Evolutionary conservation across 2,888 invertebrate genomes (phyloP), one percentile per base, ranked within the genome.

Genomic region (Caenorhabditis sp.): DNA sequence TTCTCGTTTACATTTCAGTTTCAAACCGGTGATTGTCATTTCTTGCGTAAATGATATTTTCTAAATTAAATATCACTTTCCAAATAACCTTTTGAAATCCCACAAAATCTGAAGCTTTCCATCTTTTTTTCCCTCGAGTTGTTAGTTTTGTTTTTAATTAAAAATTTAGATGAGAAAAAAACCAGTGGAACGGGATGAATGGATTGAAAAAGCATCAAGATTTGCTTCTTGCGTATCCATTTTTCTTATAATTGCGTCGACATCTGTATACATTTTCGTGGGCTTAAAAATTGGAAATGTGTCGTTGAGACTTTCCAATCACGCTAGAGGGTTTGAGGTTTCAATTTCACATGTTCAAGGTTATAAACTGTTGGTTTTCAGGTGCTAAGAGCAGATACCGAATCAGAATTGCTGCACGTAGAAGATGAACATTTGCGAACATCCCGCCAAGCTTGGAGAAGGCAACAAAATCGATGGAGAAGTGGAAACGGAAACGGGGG

Each of bases 181-280:
- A 22, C 53, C 61, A 26, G 60, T 65, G 8, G 84, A 84, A 61
- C 35, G 50, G 22, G 81, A 84, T 76, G 68, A 71, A 28, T 22
- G 53, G 11, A 68, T 79, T 26, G 56, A 67, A 18, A 62, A 58
- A 20, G 80, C 77, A 24, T 82, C 82, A 40, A 71, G 78, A 20
- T 28, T 82, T 15, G 82, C 84, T 32, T 84, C 84, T 11, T 72
- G 47, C 24, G n/a, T 84, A 15, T 84, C 84, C 9, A 72, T 84
- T 22, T 56, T 82, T 65, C 37, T 80, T 2, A 62, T 84, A 0
- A 6, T 80, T 55, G 37, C 56, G 2, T 80, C 70, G 24, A 77
- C 80, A 1, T 9, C 56, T 35, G 64, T 82, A 28, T 84, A 82
- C 15, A 53, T 68, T 58, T 60, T 60, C 44, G 28, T 84, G 18